These are phyloP conservation scores for Helicoverpa armigera DNA, from an alignment of 1,140 invertebrate species.

Conservation along the genomic window DNA sequence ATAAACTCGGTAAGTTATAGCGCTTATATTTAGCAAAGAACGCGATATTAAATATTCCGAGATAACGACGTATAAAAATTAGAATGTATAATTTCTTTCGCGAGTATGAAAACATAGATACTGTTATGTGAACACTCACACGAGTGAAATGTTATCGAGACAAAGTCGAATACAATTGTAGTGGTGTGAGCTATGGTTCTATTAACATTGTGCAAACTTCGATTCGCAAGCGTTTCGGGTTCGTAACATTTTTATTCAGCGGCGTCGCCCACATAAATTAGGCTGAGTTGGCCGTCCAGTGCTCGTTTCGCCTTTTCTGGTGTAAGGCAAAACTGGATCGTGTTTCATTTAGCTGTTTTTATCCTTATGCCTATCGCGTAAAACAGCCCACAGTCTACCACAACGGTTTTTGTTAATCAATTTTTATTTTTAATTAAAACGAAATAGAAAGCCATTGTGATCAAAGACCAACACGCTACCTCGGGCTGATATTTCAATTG, in stretches of 20 bases:
- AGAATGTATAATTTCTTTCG: slow-evolving; percentile 35
- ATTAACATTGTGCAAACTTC: slow-evolving; percentile 44
- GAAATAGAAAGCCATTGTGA: slow-evolving; percentile 3
- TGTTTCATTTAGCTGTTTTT: slow-evolving; percentile 49
- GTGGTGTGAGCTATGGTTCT: slow-evolving; percentile 24
- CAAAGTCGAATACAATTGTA: slow-evolving; percentile 25
- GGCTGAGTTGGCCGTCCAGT: slow-evolving; percentile 40
- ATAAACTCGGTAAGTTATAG: slow-evolving; percentile 30
- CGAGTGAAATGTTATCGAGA: slow-evolving; percentile 13
- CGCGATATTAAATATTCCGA: slow-evolving; percentile 27
- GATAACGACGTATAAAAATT: slow-evolving; percentile 32
- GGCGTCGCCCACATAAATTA: slow-evolving; percentile 53
- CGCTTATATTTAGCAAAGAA: slow-evolving; percentile 31
- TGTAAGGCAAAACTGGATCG: slow-evolving; percentile 43
- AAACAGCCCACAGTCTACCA: not conserved
- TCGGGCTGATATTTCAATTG: slow-evolving; percentile 32
- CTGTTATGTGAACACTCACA: not conserved
- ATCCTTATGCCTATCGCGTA: slow-evolving; percentile 5
- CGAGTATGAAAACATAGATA: not conserved
- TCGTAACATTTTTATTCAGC: slow-evolving; percentile 55
- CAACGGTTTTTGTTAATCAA: not conserved
- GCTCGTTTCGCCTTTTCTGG: slow-evolving; percentile 43
- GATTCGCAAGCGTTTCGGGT: slow-evolving; percentile 32
- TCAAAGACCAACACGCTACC: slow-evolving; percentile 27
- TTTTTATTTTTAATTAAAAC: slow-evolving; percentile 43